Base-by-base conservation (phyloP, 1,140 invertebrate genomes). In the Drosophila virilis region DNA sequence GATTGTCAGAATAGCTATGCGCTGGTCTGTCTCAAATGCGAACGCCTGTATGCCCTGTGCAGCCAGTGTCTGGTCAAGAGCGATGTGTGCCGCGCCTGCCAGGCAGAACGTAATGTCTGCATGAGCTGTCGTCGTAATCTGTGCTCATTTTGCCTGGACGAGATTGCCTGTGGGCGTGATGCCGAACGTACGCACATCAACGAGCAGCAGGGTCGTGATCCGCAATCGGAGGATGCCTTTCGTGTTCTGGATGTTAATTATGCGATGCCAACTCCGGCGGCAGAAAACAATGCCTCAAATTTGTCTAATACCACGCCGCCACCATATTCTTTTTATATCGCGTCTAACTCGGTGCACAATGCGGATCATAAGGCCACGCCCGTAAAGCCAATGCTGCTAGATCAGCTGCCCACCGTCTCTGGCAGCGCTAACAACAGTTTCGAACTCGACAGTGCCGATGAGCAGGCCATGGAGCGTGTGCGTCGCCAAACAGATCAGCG, bases 61-160 rank as follows among this genome's bases (percentile, higher is more conserved):
- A 59, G 58, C n/a, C 77, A 74, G 15, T 92, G 91, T 38, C 40
- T 89, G 74, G 76, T 55, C 32, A 90, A 92, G 46, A 90, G 71
- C 35, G 80, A 85, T 48, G 79, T 90, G 8, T 92, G 91, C 22
- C 69, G 79, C 4, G 74, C 77, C 9, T 92, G 91, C 42, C 91
- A 92, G 51, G 76, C 75, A 6, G 89, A 90, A 38, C 79, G 89
- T 1, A 92, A 92, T 75, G 75, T 91, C 37, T 92, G 91, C 58
- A 89, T 91, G 82, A 86, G 77, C 33, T 92, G 91, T 35, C 80
- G 88, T 2, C 76, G 82, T 0, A 90, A 79, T 61, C 60, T 92
- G 50, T 91, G 89, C 43, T 86, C 85, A 1, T 90, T 90, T 77
- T 92, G 91, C 62, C 43, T 91, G 8, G 90, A 91, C 10, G 86